Percentiles rank a stretch among this genome's conserved stretches.
These are phyloP conservation scores for Pogoniulus pusillus DNA, from an alignment of 2,797 vertebrate species.

Conservation along the genomic window DNA sequence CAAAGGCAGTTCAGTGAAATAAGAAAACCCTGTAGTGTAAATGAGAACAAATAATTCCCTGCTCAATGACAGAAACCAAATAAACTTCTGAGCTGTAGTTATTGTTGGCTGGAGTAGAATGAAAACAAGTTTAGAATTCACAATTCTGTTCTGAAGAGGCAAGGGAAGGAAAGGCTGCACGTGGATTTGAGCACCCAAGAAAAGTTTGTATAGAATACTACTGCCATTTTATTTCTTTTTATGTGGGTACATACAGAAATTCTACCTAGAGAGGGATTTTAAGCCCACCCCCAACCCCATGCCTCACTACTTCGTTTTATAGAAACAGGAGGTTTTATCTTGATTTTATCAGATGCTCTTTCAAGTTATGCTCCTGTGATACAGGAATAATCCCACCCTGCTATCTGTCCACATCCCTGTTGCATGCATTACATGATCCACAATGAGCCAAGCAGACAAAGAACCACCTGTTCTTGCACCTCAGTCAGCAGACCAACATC, in stretches of 20 bases:
- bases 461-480: neutral
- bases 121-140: neutral
- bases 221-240: neutral
- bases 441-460: neutral
- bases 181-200: neutral
- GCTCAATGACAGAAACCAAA: neutral
- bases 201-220: neutral
- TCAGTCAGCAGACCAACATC: neutral
- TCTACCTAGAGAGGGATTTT: neutral
- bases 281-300: neutral
- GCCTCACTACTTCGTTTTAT: neutral
- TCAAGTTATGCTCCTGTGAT: neutral
- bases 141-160: neutral
- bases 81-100: neutral
- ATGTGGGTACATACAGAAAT: neutral
- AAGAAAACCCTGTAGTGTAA: neutral
- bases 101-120: neutral
- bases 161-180: neutral
- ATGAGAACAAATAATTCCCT: neutral
- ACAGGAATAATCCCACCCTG: neutral
- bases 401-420: neutral
- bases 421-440: neutral
- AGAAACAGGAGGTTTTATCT: neutral
- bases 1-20: neutral
- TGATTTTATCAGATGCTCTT: neutral